Evolutionary conservation across 2,113 vertebrate species (phyloP).

Genomic region (Pollachius pollachius): DNA sequence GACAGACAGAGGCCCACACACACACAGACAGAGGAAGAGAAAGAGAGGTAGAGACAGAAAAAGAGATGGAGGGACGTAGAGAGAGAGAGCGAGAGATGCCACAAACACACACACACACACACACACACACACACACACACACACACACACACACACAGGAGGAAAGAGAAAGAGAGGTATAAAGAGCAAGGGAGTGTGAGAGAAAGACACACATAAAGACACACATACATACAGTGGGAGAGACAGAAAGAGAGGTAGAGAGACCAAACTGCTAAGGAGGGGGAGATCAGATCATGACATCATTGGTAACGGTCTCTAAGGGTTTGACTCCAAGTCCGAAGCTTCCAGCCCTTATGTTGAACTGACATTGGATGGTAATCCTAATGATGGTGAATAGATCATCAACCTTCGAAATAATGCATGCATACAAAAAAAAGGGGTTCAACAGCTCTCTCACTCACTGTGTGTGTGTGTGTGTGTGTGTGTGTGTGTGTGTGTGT

Average conservation of each 20-base stretch:
- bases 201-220: background rate
- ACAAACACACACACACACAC: background rate
- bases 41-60: background rate
- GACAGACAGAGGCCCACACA: background rate
- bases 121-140: no score
- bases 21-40: constrained; percentile 12
- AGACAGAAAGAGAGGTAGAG: constrained; percentile 39
- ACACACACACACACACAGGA: background rate
- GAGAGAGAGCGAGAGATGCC: background rate
- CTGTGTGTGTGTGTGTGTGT: no score
- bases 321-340: no score
- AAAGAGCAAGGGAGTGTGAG: background rate
- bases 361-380: no score
- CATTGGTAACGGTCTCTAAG: no score
- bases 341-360: no score
- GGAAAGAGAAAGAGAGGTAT: background rate
- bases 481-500: no score
- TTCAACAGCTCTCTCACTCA: no score
- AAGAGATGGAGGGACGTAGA: background rate
- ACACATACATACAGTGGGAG: background rate
- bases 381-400: no score
- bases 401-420: no score
- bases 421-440: no score
- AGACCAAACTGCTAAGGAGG: constrained; percentile 22
- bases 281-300: background rate